Conservation (phyloP, 2,113 vertebrate species). For the Fukomys damarensis region DNA sequence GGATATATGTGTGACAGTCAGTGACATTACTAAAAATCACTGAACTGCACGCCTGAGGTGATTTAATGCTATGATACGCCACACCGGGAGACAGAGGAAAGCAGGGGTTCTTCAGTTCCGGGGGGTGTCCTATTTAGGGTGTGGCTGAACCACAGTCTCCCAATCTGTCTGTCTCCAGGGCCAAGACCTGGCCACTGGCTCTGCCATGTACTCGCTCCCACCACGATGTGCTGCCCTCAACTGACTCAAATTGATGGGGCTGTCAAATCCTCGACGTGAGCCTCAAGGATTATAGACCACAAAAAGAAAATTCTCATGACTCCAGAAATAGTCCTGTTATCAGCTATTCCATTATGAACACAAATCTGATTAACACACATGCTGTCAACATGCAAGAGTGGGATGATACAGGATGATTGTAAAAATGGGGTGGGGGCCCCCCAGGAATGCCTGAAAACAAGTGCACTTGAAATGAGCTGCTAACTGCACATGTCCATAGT, state of each 20-base stretch:
- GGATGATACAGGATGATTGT: neutral
- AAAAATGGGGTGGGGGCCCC: neutral
- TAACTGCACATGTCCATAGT: neutral
- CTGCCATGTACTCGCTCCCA: neutral
- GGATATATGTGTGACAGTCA: neutral
- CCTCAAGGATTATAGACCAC: neutral
- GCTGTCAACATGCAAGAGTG: neutral
- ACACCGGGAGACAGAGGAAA: neutral
- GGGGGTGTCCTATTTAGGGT: neutral
- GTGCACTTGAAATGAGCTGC: neutral
- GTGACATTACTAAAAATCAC: neutral
- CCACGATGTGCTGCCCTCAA: too few relatives aligned
- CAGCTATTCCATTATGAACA: neutral
- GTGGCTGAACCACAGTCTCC: too few relatives aligned
- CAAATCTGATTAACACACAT: neutral
- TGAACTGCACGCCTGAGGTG: neutral
- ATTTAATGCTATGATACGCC: neutral
- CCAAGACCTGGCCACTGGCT: neutral
- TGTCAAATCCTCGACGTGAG: neutral
- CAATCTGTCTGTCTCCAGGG: neutral
- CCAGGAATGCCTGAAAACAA: neutral
- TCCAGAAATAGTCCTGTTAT: too few relatives aligned
- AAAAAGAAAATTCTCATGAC: neutral
- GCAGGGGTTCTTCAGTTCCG: neutral
- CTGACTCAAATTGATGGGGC: neutral